phyloP scores from a whole-genome alignment of 2,888 invertebrate species.

The Drosophila kanekoi region DNA sequence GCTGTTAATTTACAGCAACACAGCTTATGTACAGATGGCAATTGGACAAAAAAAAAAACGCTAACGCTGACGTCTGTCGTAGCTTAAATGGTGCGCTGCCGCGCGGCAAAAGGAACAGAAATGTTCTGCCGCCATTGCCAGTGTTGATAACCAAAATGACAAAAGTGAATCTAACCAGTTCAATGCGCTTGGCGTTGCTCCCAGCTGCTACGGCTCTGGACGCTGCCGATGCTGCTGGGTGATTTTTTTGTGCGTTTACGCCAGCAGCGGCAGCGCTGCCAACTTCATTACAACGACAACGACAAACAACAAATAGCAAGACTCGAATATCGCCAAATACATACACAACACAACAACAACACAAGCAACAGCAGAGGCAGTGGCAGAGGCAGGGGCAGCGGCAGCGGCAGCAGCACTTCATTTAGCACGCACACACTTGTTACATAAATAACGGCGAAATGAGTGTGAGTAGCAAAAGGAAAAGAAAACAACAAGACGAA shows the following conservation, averaged over 20 bases:
- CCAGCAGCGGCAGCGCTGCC: conserved; percentile 15
- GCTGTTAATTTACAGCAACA: conserved; percentile 12
- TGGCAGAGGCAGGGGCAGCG: not conserved
- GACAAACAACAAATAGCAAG: conserved; percentile 31
- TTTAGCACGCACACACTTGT: conserved; percentile 81
- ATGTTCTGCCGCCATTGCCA: conserved; percentile 37
- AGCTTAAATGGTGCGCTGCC: conserved; percentile 40
- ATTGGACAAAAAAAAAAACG: conserved; percentile 38
- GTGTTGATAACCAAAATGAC: conserved; percentile 67
- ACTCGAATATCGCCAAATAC: conserved; percentile 55
- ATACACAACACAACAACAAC: conserved; percentile 29
- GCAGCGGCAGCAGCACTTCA: conserved; percentile 54
- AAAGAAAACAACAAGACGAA: conserved; percentile 57
- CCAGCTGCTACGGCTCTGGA: conserved; percentile 1
- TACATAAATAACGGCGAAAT: conserved; percentile 82
- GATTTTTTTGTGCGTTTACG: conserved; percentile 22
- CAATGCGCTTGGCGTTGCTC: conserved; percentile 70
- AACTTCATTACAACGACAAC: conserved; percentile 43
- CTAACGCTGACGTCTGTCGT: conserved; percentile 21
- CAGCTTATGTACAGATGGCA: conserved; percentile 32
- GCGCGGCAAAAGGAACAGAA: conserved; percentile 14
- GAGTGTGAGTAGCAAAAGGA: conserved; percentile 65
- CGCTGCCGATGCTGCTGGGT: conserved; percentile 23
- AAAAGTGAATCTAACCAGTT: conserved; percentile 69
- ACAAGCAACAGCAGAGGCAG: not conserved